Base-by-base conservation (phyloP, 64 coral and sea anemone species). In the Stichodactyla helianthus region DNA sequence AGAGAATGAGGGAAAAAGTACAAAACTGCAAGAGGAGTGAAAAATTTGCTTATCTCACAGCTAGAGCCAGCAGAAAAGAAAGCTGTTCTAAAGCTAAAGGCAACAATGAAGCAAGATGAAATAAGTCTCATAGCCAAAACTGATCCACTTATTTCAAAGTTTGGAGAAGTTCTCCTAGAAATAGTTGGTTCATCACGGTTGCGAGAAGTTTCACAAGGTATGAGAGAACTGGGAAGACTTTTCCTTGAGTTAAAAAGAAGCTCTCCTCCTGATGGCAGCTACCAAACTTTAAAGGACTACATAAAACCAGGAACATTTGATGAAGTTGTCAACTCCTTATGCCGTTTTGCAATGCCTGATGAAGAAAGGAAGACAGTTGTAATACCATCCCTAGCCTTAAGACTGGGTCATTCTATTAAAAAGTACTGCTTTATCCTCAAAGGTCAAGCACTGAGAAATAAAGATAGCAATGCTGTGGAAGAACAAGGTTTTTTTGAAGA, bases 361-460 rank as follows among this genome's bases (percentile, higher is more conserved):
- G 16, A 63, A 63, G 60, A 63, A 63, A 63, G 4, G 16, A 14
- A 63, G 55, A 57, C 55, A 63, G 60, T 19, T 10, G 17, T 4
- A 19, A 63, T 63, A 16, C 60, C 60, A 7, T 63, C 60, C 10
- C 60, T 63, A 10, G 79, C 79, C 5, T 52, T 82, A 17, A 82
- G 55, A 25, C 54, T 53, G 20, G 79, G 50, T 14, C 16, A 82
- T 17, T 51, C 79, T 9, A 4, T 82, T 15, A 82, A 82, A 22
- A 82, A 82, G 16, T 82, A 15, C 16, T 55, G 16, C 11, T n/a
- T 55, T 9, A 82, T 82, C 16, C 10, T 20, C 13, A 82, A 23
- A 82, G 79, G 79, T 4, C 51, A 82, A 53, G 79, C 79, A 20
- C 51, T 82, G 35, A 82, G 79, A 54, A 55, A 54, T 18, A 53